Evolutionary conservation across 2,113 vertebrate genomes (phyloP).

Genomic region (Hystrix brachyura): DNA sequence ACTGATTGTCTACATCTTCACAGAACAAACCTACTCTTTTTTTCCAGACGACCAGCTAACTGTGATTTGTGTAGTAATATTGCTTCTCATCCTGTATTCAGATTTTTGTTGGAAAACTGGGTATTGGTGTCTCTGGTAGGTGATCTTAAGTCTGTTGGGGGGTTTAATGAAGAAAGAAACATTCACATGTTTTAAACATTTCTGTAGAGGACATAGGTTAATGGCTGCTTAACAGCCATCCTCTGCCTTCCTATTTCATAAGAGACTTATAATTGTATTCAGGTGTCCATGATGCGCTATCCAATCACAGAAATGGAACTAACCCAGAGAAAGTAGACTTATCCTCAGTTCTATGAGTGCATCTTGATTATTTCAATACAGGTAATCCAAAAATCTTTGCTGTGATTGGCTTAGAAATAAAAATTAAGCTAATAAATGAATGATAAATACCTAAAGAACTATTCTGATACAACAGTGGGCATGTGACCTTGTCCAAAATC

Average conservation of each 20-base stretch:
- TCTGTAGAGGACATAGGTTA: background rate
- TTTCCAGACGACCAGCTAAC: background rate
- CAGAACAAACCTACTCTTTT: background rate
- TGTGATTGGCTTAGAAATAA: constrained; percentile 29
- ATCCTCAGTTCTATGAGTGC: background rate
- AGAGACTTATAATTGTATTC: background rate
- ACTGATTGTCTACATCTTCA: background rate
- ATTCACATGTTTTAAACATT: background rate
- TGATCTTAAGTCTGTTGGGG: background rate
- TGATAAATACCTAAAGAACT: background rate
- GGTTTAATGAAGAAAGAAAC: background rate
- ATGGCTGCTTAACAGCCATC: background rate
- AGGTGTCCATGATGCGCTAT: background rate
- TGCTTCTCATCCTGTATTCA: constrained; percentile 31
- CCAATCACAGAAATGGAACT: background rate
- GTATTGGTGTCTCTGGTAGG: background rate
- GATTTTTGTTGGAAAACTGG: constrained; percentile 30
- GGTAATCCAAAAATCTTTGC: constrained; percentile 16
- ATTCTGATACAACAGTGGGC: background rate
- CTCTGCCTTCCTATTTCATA: constrained; percentile 13
- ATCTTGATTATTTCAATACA: background rate
- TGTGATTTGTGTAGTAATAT: background rate
- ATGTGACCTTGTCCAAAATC: background rate
- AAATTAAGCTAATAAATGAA: constrained; percentile 51
- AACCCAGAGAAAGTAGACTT: background rate